Percentiles rank a stretch among this genome's conserved stretches.
phyloP scores from a whole-genome alignment of 1,140 invertebrate species.

The Micrasema longulum region DNA sequence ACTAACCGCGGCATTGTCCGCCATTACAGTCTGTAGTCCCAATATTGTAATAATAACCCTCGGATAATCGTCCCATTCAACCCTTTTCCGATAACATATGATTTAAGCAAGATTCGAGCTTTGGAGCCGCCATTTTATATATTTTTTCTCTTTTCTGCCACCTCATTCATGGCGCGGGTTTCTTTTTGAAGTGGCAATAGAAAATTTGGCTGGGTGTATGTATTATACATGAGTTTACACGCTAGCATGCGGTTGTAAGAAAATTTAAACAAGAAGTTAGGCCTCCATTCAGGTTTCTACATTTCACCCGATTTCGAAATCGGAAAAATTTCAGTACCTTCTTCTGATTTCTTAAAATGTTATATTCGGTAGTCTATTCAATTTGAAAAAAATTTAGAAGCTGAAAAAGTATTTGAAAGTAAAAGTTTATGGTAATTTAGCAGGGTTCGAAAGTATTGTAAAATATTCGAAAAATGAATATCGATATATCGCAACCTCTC shows the following conservation, averaged over 20 bases:
- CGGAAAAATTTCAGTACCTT: no score
- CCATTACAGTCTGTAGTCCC: no score
- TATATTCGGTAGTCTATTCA: no score
- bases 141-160: constrained; percentile 5
- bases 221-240: neutral
- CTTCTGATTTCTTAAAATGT: neutral
- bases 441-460: no score
- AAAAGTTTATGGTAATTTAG: no score
- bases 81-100: constrained; percentile 28
- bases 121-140: constrained; percentile 4
- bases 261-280: no score
- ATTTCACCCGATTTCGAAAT: no score
- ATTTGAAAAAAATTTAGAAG: no score
- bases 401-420: no score
- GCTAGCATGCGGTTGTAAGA: constrained; percentile 4
- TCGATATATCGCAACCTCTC: no score
- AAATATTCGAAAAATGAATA: no score
- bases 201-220: constrained; percentile 18
- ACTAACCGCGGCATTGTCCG: no score
- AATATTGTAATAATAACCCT: constrained; percentile 14
- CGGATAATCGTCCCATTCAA: constrained; percentile 7
- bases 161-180: neutral
- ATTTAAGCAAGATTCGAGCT: constrained; percentile 26
- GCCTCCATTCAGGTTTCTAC: constrained; percentile 3
- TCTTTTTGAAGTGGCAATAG: constrained; percentile 22